Base-by-base conservation (phyloP, 2,888 invertebrate genomes). In the Hylaea fasciaria region DNA sequence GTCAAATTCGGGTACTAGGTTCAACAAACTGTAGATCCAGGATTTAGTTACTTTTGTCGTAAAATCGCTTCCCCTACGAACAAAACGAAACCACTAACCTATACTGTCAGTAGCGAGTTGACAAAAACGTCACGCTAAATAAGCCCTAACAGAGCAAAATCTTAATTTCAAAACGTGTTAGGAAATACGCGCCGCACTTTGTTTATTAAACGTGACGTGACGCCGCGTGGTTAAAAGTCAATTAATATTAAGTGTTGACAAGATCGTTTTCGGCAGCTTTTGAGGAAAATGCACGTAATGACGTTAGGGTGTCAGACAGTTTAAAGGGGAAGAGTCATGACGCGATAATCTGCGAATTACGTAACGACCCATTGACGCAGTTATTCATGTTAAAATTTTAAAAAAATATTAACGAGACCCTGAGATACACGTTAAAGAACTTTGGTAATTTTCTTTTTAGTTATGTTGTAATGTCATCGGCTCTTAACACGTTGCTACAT, bases 201-300 rank as follows among this genome's bases (percentile, higher is more conserved):
- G 55, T 61, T 56, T 56, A 56, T 47, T 41, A 55, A 56, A 47
- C 40, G 39, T 46, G 54, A 43, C 53, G 29, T 46, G 57, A 37
- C 49, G 39, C 32, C 40, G 51, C 35, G 56, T 32, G 56, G 56
- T 60, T 60, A 43, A 54, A 55, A 61, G 50, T 56, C 56, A 37
- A 61, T 61, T 61, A 56, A 61, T 61, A 52, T 45, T 44, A 56
- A 61, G 43, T 41, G 50, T 47, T 60, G 56, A 51, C 61, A 51
- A 61, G 47, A 61, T 56, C 47, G 61, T 43, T 52, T 40, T 44
- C 37, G 35, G 51, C 52, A n/a, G 29, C 10, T 40, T 32, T 32
- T 46, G 16, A 17, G 45, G 51, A n/a, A 53, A 53, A 49, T 46
- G 40, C 16, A 43, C 48, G 37, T 32, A 43, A 48, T 49, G 28